Percentiles rank a stretch among this genome's conserved stretches.
These are phyloP conservation scores for Ophonus ardosiacus DNA, from an alignment of 2,888 invertebrate genomes.

Conservation along the genomic window DNA sequence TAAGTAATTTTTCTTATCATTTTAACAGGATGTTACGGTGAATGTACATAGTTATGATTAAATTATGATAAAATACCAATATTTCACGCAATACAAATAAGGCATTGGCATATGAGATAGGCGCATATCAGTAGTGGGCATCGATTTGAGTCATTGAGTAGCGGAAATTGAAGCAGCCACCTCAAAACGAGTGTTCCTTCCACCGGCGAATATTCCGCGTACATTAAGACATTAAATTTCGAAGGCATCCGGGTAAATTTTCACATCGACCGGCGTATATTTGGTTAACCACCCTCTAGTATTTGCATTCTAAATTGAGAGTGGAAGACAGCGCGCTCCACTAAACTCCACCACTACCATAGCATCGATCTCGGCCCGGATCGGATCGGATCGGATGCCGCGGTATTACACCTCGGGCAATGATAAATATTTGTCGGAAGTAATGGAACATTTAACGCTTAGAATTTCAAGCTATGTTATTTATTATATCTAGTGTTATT, in stretches of 20 bases:
- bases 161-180: conserved; percentile 36
- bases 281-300: conserved; percentile 41
- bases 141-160: conserved; percentile 3
- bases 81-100: background rate
- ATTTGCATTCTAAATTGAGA: conserved; percentile 49
- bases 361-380: conserved; percentile 24
- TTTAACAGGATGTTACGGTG: background rate
- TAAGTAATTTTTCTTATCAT: too few relatives aligned
- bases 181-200: conserved; percentile 35
- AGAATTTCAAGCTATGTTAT: conserved; percentile 36
- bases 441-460: conserved; percentile 39
- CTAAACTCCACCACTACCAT: background rate
- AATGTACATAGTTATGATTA: background rate
- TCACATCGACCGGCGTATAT: conserved; percentile 42
- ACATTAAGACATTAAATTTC: conserved; percentile 49
- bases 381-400: conserved; percentile 21
- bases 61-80: background rate
- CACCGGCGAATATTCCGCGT: conserved; percentile 14
- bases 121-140: background rate
- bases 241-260: conserved; percentile 37
- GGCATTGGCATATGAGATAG: background rate
- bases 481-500: conserved; percentile 38
- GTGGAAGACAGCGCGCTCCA: background rate
- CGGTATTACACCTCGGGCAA: conserved; percentile 39
- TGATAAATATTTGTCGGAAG: conserved; percentile 49